Evolutionary conservation across 2,797 vertebrate species (phyloP).

Genomic region (Cichlasoma orientale): DNA sequence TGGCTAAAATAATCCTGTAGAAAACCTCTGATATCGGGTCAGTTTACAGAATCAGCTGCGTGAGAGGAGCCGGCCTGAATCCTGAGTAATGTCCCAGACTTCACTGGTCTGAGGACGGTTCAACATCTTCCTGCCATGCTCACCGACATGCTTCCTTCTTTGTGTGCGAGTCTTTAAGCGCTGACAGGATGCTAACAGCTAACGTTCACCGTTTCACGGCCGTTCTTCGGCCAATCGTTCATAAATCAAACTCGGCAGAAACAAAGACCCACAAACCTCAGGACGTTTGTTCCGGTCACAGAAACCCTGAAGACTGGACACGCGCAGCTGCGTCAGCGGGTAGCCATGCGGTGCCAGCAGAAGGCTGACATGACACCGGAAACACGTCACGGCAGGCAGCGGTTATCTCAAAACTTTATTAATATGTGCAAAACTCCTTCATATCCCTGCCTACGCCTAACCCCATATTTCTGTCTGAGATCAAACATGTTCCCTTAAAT

Average conservation of each 20-base stretch:
- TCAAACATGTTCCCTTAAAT: background rate
- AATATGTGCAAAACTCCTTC: background rate
- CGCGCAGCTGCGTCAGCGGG: fast-evolving
- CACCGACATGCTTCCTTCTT: background rate
- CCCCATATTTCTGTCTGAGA: background rate
- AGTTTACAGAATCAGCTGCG: background rate
- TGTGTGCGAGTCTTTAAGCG: background rate
- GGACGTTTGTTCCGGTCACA: background rate
- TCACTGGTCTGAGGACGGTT: background rate
- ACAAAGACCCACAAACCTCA: background rate
- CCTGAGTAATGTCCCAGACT: background rate
- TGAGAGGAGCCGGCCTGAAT: too few relatives aligned
- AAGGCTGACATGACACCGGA: slow-evolving; percentile 70
- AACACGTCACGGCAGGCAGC: slow-evolving; percentile 18
- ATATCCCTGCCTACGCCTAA: too few relatives aligned
- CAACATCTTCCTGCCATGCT: background rate
- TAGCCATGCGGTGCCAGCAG: slow-evolving; percentile 36
- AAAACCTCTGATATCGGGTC: fast-evolving
- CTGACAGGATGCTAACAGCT: background rate
- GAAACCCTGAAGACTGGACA: background rate
- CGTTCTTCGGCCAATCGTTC: fast-evolving
- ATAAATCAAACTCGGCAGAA: fast-evolving
- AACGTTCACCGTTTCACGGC: background rate
- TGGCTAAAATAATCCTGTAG: background rate
- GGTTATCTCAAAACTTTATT: slow-evolving; percentile 2